Percentiles rank a stretch among this genome's conserved stretches.
phyloP scores from a whole-genome alignment of 2,888 invertebrate species.

The Neocrepidodera transversa region DNA sequence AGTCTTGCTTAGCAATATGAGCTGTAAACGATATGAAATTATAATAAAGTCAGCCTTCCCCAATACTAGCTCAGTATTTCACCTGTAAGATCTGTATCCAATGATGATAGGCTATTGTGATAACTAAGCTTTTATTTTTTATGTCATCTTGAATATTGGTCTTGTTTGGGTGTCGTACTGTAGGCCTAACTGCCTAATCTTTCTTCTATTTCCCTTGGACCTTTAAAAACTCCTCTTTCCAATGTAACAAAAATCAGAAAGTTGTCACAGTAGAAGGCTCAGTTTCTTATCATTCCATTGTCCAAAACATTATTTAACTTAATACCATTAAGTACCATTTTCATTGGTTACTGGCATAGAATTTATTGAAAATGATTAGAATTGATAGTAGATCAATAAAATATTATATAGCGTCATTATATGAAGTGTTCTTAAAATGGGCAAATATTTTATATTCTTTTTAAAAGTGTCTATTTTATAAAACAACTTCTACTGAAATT shows the following conservation, averaged over 20 bases:
- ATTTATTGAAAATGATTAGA: too few relatives aligned
- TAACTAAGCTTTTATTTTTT: constrained; percentile 46
- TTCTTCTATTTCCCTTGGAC: constrained; percentile 49
- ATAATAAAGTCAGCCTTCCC: constrained; percentile 48
- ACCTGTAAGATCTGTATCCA: constrained; percentile 42
- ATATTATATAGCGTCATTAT: too few relatives aligned
- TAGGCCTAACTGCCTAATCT: constrained; percentile 49
- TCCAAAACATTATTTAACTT: background rate
- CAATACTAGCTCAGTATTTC: constrained; percentile 48
- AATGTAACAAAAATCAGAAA: constrained; percentile 10
- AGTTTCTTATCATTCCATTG: constrained; percentile 6
- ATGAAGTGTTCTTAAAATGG: too few relatives aligned
- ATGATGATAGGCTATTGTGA: constrained; percentile 50
- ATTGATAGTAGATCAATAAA: too few relatives aligned
- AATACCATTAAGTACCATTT: too few relatives aligned
- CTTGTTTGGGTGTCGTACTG: constrained; percentile 44
- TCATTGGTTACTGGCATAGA: too few relatives aligned
- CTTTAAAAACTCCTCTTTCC: constrained; percentile 15
- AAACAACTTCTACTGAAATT: background rate
- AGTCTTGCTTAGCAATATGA: constrained; percentile 35
- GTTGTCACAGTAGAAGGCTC: background rate
- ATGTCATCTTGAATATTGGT: constrained; percentile 37
- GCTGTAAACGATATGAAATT: constrained; percentile 36
- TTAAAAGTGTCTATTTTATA: background rate
- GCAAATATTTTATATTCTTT: background rate